These are phyloP conservation scores for Propithecus deckenii DNA, from an alignment of 2,797 vertebrate species.

Conservation along the genomic window DNA sequence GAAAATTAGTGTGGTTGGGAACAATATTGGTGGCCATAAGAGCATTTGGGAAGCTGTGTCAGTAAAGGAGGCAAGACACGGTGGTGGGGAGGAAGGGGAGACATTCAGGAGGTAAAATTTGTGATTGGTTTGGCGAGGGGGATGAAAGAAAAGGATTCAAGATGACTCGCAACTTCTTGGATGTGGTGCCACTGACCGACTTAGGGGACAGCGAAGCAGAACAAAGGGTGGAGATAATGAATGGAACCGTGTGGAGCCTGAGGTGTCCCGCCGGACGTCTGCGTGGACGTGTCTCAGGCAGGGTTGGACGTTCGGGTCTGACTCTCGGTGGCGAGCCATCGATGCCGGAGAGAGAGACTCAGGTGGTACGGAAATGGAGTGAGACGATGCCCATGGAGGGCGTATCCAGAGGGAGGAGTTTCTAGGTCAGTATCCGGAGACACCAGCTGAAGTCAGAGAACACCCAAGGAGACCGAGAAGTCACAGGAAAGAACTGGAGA, in stretches of 20 bases:
- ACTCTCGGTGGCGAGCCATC: background rate
- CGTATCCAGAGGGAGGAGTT: background rate
- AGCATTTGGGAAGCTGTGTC: background rate
- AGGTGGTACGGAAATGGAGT: too few relatives aligned
- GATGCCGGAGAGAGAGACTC: background rate
- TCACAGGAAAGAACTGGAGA: background rate
- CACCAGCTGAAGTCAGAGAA: background rate
- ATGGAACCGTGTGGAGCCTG: background rate
- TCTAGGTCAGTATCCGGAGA: background rate
- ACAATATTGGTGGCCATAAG: background rate
- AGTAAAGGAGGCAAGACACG: background rate
- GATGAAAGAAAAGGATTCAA: background rate
- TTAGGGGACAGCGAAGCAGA: background rate
- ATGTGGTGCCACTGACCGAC: too few relatives aligned
- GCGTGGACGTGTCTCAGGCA: background rate
- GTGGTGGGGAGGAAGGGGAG: background rate
- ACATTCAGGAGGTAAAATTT: background rate
- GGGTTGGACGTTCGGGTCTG: background rate
- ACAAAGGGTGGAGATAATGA: background rate
- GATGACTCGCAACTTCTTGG: background rate
- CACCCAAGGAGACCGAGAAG: background rate
- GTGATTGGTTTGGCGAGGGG: background rate
- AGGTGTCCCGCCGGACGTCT: background rate
- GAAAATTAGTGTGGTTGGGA: background rate
- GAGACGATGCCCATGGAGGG: too few relatives aligned